Evolutionary conservation across 1,140 invertebrate genomes (phyloP), one percentile per base, ranked within the genome.

Genomic region (Euglossa dilemma): DNA sequence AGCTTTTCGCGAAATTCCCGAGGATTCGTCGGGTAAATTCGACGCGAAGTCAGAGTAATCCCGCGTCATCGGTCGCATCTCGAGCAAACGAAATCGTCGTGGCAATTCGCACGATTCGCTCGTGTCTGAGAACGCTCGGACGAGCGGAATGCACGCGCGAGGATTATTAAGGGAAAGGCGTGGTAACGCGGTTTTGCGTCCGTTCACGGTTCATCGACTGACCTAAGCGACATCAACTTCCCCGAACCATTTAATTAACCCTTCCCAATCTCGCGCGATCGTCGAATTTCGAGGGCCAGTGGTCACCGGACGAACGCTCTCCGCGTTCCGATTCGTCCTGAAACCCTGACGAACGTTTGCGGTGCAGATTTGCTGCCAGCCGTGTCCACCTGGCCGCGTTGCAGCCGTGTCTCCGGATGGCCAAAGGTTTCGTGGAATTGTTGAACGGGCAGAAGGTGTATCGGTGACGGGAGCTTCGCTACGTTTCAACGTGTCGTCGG

Each of bases 211-310:
- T 89, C 85, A 89, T 84, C 78, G 80, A 28, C 83, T 86, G 80
- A 85, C 87, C 89, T 64, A 1, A 23, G 47, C 47, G 45, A 69
- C 78, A 52, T 57, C 63, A 61, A 85, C 82, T 88, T 86, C 81
- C 63, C 52, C 72, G 84, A 90, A 90, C 75, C 84, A 74, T 87
- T 90, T 88, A 88, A 90, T 90, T 90, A 87, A 85, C 84, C 69
- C 72, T 88, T 86, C 63, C 50, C 83, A 84, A 87, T 86, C 79
- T 86, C 67, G 64, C 59, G 57, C 77, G 64, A 77, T 25, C 74
- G 69, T 72, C 63, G 61, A 87, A 88, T 85, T 82, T 52, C 45
- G n/a, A 28, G 45, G 16, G 16, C 69, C 25, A 69, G 11, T 28
- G 25, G 25, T 28, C 45, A 50, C n/a, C 11, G 25, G 8, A 14